Conservation (phyloP, 2,113 vertebrate genomes). For the Pimephales promelas region DNA sequence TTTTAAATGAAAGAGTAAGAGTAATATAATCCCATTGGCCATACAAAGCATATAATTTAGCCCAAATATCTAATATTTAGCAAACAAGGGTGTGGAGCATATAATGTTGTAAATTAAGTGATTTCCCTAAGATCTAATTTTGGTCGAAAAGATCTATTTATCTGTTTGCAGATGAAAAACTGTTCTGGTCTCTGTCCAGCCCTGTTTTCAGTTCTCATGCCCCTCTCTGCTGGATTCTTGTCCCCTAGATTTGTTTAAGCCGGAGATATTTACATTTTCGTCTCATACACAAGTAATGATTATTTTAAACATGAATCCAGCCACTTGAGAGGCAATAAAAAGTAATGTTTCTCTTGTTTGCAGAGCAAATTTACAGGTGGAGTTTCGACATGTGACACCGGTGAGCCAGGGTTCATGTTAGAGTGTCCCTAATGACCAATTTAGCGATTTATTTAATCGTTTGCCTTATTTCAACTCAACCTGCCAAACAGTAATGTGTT, state of each 20-base stretch:
- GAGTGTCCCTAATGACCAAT: slow-evolving; percentile 58
- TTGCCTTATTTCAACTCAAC: slow-evolving; percentile 39
- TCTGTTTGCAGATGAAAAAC: not conserved
- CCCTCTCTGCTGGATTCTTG: slow-evolving; percentile 22
- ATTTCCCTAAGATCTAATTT: not conserved
- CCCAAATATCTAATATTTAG: not conserved
- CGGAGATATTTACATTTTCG: slow-evolving; percentile 29
- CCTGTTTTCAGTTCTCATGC: slow-evolving; percentile 44
- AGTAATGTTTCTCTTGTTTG: slow-evolving; percentile 42
- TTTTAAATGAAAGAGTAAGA: not conserved
- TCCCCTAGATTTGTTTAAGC: slow-evolving; percentile 30
- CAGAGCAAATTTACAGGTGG: slow-evolving; percentile 52
- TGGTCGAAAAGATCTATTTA: not conserved
- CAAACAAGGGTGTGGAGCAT: not conserved
- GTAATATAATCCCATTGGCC: not conserved
- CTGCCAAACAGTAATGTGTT: slow-evolving; percentile 49
- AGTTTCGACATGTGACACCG: slow-evolving; percentile 38
- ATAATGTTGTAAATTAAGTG: no score
- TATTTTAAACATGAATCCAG: slow-evolving; percentile 33
- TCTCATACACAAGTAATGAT: slow-evolving; percentile 30
- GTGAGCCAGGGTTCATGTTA: slow-evolving; percentile 36
- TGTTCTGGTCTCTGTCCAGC: not conserved
- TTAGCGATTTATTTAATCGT: slow-evolving; percentile 51
- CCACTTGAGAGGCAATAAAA: slow-evolving; percentile 42
- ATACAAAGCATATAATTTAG: not conserved